A percentile compares a stretch with the other conserved stretches of the same genome.
Evolutionary conservation across 2,888 invertebrate genomes (phyloP).

Genomic region (Galeruca laticollis): DNA sequence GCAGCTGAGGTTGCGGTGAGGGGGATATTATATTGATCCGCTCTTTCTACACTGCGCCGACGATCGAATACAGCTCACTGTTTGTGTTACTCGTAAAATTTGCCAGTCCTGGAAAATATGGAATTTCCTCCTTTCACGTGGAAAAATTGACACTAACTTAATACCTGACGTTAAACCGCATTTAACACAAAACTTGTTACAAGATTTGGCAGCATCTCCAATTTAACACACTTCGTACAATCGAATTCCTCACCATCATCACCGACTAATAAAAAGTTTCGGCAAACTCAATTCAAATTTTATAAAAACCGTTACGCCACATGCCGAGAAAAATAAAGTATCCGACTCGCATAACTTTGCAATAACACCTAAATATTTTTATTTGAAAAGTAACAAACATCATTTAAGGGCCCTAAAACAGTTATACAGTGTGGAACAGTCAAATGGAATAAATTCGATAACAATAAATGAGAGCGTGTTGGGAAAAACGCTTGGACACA

Average conservation of each 20-base stretch:
- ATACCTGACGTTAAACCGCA: constrained; percentile 35
- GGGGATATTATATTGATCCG: constrained; percentile 48
- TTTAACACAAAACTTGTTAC: constrained; percentile 27
- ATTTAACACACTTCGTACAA: constrained; percentile 8
- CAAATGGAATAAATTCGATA: no score
- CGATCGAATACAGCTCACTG: constrained; percentile 45
- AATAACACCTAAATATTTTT: neutral
- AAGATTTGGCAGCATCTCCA: constrained; percentile 17
- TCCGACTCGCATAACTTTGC: neutral
- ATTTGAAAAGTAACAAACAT: no score
- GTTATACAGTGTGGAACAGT: no score
- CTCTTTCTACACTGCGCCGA: constrained; percentile 46
- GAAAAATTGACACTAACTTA: constrained; percentile 39
- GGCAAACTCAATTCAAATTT: neutral
- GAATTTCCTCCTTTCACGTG: constrained; percentile 43
- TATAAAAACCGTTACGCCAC: constrained; percentile 1
- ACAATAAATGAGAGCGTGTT: no score
- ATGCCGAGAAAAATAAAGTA: neutral
- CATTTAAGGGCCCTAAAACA: no score
- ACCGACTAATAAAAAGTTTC: neutral
- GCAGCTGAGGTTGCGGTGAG: constrained; percentile 44
- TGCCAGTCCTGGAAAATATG: constrained; percentile 48
- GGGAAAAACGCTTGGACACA: no score
- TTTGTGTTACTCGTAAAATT: constrained; percentile 47
- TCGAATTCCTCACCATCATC: constrained; percentile 8